Conservation (phyloP, 2,888 invertebrate genomes). For the Cheilosia urbana region DNA sequence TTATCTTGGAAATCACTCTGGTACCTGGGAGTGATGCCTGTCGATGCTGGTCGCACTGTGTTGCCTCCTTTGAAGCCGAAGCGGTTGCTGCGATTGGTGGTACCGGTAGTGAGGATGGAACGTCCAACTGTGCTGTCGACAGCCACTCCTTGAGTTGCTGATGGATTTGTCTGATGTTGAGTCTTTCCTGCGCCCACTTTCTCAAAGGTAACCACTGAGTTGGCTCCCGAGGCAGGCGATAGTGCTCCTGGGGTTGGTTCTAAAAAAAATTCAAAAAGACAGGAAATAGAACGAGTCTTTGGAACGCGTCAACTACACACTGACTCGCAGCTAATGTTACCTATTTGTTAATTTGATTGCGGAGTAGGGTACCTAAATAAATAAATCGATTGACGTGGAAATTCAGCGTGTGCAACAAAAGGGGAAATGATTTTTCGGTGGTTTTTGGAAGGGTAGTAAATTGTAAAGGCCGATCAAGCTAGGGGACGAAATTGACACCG, state of each 20-base stretch:
- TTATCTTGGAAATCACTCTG: conserved; percentile 86
- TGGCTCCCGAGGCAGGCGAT: conserved; percentile 49
- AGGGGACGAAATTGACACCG: no score
- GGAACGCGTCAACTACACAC: conserved; percentile 18
- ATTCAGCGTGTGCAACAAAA: not conserved
- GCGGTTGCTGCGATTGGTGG: conserved; percentile 89
- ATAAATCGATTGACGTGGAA: not conserved
- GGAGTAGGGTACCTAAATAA: not conserved
- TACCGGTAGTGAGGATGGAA: conserved; percentile 78
- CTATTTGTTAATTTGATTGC: conserved; percentile 29
- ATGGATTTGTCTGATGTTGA: conserved; percentile 67
- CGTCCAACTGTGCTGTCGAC: conserved; percentile 76
- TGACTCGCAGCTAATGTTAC: conserved; percentile 6
- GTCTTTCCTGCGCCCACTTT: conserved; percentile 81
- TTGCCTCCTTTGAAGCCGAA: conserved; percentile 90
- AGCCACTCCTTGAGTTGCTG: conserved; percentile 75
- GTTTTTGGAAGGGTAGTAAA: no score
- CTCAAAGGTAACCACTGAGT: conserved; percentile 78
- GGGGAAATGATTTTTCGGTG: not conserved
- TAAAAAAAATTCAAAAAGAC: conserved; percentile 49
- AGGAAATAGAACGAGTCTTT: conserved; percentile 26
- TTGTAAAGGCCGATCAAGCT: no score
- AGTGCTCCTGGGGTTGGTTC: conserved; percentile 68
- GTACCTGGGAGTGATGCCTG: conserved; percentile 87
- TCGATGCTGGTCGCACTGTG: conserved; percentile 84